Evolutionary conservation across 2,888 invertebrate species (phyloP), one percentile per base, ranked within the genome.

Genomic region (Caenorhabditis imperialis): DNA sequence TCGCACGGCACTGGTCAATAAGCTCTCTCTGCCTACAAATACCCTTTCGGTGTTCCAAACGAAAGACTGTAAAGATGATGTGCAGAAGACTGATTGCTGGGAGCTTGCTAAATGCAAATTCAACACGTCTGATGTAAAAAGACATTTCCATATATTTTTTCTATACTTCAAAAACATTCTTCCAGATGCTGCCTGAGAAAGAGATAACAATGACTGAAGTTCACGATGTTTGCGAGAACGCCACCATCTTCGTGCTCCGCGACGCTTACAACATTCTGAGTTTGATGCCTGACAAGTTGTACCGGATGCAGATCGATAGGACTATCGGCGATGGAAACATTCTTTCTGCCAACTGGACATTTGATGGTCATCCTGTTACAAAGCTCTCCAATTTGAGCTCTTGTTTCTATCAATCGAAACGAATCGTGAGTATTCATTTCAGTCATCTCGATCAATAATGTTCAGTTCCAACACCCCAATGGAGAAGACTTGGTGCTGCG

Each of bases 381-480:
- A 51, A 37, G 22, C 30, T 69, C 33, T 6, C 7, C 12, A 51
- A 58, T 35, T 16, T 69, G 0, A 69, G 16, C 7, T 51, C 58
- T 45, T 69, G 67, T 58, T 42, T n/a, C 10, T 51, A 69, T 69
- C 58, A 58, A 27, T 25, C 44, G 25, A 70, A 40, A 20, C 10
- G 42, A 20, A 25, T 65, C 23, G 55, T 65, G 10, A 37, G 65
- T 57, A 7, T 30, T 7, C 10, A 7, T 30, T 30, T 30, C 3
- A 20, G 2, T 8, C 22, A 12, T 12, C 14, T 12, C 7, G 22
- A 47, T 47, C 5, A 7, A 23, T 44, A 2, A 50, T 22, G 33
- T 50, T 51, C 60, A 70, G 61, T 70, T 70, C 35, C 58, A 60
- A 53, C 70, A 70, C 48, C 70, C 70, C 33, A 61, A 70, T 16